Evolutionary conservation across 2,113 vertebrate genomes (phyloP).

Genomic region (Calidris pugnax): DNA sequence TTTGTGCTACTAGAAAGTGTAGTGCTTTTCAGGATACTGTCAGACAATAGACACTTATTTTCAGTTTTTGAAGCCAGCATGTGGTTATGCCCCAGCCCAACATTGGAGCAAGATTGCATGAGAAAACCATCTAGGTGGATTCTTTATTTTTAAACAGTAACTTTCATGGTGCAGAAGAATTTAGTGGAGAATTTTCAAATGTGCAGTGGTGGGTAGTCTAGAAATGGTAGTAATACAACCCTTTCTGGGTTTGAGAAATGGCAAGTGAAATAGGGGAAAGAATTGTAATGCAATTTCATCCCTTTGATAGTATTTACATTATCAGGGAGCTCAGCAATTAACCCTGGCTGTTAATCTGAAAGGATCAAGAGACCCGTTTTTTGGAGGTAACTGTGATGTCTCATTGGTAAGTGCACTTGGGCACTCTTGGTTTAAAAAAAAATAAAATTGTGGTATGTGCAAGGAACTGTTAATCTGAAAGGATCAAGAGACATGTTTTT

Average conservation of each 20-base stretch:
- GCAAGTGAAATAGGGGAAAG: neutral
- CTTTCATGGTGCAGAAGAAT: no score
- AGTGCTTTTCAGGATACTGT: neutral
- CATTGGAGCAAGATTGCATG: rapidly evolving
- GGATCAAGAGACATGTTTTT: neutral
- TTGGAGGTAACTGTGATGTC: neutral
- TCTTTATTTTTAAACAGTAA: neutral
- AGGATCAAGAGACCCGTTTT: neutral
- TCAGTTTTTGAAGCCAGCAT: neutral
- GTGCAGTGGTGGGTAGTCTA: rapidly evolving
- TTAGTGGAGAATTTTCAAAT: neutral
- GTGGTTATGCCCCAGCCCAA: neutral
- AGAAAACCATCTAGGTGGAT: neutral
- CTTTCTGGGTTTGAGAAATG: neutral
- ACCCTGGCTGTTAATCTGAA: neutral
- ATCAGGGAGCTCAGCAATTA: neutral
- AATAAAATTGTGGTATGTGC: neutral
- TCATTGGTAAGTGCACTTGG: neutral
- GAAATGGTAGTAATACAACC: neutral
- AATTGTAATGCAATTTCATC: neutral
- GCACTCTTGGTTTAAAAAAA: neutral
- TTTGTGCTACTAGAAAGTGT: neutral
- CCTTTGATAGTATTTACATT: neutral
- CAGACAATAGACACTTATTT: neutral
- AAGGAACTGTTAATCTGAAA: neutral